These are phyloP conservation scores for Tenebrio molitor DNA, from an alignment of 1,140 invertebrate species.

Conservation along the genomic window DNA sequence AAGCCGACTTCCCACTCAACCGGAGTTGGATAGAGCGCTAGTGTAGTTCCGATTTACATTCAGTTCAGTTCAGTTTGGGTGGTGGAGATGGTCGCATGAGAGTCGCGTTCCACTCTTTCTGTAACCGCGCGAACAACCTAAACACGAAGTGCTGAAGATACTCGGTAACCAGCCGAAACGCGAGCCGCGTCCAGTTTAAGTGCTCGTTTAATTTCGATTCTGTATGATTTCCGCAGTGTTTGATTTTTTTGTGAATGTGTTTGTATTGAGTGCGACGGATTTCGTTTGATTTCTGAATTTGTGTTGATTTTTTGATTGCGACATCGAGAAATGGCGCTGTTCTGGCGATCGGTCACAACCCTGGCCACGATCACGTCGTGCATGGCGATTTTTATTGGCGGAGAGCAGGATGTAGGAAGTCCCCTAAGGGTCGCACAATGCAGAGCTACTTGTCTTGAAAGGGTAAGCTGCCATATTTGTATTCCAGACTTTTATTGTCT, in stretches of 20 bases:
- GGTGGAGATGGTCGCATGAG: constrained; percentile 28
- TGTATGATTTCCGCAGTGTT: constrained; percentile 23
- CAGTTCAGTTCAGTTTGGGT: constrained; percentile 43
- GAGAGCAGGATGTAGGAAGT: constrained; percentile 74
- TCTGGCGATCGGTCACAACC: constrained; percentile 55
- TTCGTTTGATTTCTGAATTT: constrained; percentile 40
- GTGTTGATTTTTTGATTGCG: constrained; percentile 43
- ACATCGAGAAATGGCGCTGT: constrained; percentile 54
- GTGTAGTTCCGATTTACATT: constrained; percentile 21
- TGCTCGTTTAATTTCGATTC: background rate
- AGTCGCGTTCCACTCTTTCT: background rate
- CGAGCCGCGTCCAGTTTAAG: too few species aligned
- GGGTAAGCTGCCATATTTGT: constrained; percentile 68
- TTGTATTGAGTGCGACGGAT: constrained; percentile 12
- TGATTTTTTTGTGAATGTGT: constrained; percentile 38
- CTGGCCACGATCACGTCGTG: constrained; percentile 58
- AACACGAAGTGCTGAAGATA: background rate
- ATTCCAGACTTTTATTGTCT: constrained; percentile 45
- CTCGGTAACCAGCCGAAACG: too few species aligned
- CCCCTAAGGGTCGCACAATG: constrained; percentile 77
- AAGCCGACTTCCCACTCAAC: constrained; percentile 37
- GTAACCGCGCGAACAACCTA: constrained; percentile 2
- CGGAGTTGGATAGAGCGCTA: constrained; percentile 23
- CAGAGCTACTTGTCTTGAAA: constrained; percentile 76
- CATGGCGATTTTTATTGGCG: constrained; percentile 63